Evolutionary conservation across 37 sponge, comb jelly and placozoan genomes (phyloP), one percentile per base, ranked within the genome.

Genomic region (Diacarnus erythraeanus): DNA sequence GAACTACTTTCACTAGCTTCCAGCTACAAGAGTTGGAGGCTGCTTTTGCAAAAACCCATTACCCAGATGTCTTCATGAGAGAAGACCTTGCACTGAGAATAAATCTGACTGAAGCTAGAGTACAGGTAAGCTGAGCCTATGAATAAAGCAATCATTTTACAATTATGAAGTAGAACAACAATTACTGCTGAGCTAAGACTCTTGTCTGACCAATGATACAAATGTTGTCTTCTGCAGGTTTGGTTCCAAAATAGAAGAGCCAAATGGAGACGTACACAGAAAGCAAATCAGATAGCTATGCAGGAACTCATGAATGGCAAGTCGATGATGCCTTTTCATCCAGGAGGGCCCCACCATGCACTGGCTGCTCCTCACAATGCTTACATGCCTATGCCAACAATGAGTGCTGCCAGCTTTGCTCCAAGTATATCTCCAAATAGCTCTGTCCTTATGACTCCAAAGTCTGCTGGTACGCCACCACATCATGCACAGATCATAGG

Each of bases 61-160:
- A 96, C 30, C 96, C 96, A 1, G 96, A 96, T 77, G 96, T 96
- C 6, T 96, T 93, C 78, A 96, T 91, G 85, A 80, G 96, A 34
- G 96, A 96, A 71, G 96, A 96, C 33, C 72, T 96, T 35, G 96
- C 96, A 25, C 72, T 84, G 83, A 79, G 88, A 51, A 93, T 96
- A 6, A 88, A 76, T 68, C 71, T 96, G 42, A 96, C 94, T 12
- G 96, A 96, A 84, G 96, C 96, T 58, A 60, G 96, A 61, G 96
- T 96, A 3, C 96, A 96, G 94, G 96, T 96, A 73, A 58, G 90
- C 20, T 30, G 27, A 5, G 51, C 51, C 12, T 47, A 12, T 47
- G 12, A 47, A 47, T 47, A 47, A 47, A 47, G 10, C 12, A 15
- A 12, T 47, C 51, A 29, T 74, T 4, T 42, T 25, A 26, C 64